Evolutionary conservation across 2,113 vertebrate species (phyloP).

Genomic region (Myocastor coypus): DNA sequence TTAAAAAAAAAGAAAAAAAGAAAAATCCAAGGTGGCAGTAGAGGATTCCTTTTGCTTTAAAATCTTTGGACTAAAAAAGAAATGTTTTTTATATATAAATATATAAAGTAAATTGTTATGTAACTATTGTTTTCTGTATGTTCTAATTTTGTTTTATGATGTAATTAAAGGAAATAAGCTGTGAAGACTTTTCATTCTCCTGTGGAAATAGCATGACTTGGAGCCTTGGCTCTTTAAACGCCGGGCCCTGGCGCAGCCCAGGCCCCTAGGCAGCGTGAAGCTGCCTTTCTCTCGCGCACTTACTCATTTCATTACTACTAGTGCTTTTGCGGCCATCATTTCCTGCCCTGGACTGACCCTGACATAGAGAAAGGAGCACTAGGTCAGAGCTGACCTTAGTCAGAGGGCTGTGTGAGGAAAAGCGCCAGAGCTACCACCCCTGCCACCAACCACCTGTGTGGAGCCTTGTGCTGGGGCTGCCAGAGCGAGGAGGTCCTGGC

Average conservation of each 20-base stretch:
- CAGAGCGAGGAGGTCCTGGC: background rate
- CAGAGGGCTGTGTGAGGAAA: background rate
- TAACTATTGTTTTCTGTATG: constrained; percentile 84
- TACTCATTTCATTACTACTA: background rate
- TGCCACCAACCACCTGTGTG: fast-evolving
- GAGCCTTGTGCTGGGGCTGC: background rate
- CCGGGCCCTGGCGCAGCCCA: background rate
- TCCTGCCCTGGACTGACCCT: background rate
- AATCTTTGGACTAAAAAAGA: constrained; percentile 79
- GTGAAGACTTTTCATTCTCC: constrained; percentile 79
- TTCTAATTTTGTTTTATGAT: constrained; percentile 84
- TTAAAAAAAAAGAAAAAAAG: too few species aligned
- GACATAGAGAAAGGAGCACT: background rate
- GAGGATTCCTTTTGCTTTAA: constrained; percentile 82
- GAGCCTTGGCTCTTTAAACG: constrained; percentile 17
- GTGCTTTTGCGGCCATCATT: background rate
- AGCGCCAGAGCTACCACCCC: background rate
- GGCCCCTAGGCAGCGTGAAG: background rate
- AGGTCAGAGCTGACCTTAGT: background rate
- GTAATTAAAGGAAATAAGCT: constrained; percentile 84
- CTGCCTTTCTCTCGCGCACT: background rate
- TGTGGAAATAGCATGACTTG: constrained; percentile 57
- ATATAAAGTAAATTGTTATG: constrained; percentile 83
- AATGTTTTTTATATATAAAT: constrained; percentile 81
- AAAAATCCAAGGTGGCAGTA: constrained; percentile 77